These are phyloP conservation scores for Omphaloscelis lunosa DNA, from an alignment of 2,888 invertebrate species.

Conservation along the genomic window DNA sequence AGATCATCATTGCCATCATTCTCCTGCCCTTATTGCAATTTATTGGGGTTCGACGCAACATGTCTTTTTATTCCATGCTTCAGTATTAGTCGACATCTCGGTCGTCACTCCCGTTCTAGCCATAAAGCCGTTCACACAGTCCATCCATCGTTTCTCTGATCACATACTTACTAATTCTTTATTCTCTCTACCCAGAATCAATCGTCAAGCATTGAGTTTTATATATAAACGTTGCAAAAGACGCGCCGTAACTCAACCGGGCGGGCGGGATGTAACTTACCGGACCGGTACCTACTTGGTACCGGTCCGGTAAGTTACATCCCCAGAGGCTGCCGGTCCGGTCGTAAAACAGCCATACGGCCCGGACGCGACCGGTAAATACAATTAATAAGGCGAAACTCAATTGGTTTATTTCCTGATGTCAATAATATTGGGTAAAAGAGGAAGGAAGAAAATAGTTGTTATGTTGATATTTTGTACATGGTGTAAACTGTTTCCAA, in stretches of 20 bases:
- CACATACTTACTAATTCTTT: not conserved
- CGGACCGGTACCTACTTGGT: too few species aligned
- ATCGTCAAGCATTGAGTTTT: constrained; percentile 14
- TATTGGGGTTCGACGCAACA: not conserved
- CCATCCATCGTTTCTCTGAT: not conserved
- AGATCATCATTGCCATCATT: not conserved
- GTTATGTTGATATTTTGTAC: not conserved
- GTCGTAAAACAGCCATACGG: constrained; percentile 58
- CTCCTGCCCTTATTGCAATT: not conserved
- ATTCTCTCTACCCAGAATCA: constrained; percentile 11
- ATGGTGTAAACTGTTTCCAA: not conserved
- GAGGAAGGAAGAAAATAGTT: not conserved
- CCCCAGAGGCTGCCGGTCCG: constrained; percentile 49
- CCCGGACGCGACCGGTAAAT: constrained; percentile 43
- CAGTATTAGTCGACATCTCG: not conserved
- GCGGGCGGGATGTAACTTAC: too few species aligned
- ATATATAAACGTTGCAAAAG: constrained; percentile 24
- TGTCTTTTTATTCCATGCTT: too few species aligned
- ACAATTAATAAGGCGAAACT: constrained; percentile 55
- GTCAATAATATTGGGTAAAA: constrained; percentile 8
- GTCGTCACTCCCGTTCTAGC: not conserved
- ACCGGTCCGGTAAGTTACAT: constrained; percentile 53
- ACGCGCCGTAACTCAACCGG: constrained; percentile 43
- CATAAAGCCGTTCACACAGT: not conserved
- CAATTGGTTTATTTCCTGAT: constrained; percentile 34